A percentile compares a stretch with the other conserved stretches of the same genome.
Conservation (phyloP, 2,888 invertebrate species). For the Agapostemon virescens region DNA sequence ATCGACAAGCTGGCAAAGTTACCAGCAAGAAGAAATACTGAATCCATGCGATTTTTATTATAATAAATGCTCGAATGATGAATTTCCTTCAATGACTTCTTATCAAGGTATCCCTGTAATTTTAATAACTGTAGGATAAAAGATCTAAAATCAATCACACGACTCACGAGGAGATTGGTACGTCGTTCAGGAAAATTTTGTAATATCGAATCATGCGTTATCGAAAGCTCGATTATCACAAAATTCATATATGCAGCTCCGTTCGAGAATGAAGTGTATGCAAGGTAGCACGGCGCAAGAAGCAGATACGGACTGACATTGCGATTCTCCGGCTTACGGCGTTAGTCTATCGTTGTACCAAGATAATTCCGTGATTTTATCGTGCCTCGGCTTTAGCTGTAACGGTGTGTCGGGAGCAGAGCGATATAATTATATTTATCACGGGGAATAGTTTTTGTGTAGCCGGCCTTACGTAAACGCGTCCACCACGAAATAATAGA, state of each 20-base stretch:
- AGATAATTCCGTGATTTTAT: slow-evolving; percentile 65
- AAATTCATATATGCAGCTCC: slow-evolving; percentile 11
- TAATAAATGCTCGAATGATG: too few relatives aligned
- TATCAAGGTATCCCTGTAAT: too few relatives aligned
- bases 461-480: slow-evolving; percentile 36
- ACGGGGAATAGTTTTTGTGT: slow-evolving; percentile 29
- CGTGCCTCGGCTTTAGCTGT: slow-evolving; percentile 45
- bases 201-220: neutral
- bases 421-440: slow-evolving; percentile 61
- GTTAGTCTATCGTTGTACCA: slow-evolving; percentile 25
- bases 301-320: slow-evolving; percentile 41
- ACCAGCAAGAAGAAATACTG: too few relatives aligned
- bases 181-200: too few relatives aligned
- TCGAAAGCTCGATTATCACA: neutral
- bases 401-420: slow-evolving; percentile 55
- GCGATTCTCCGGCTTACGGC: slow-evolving; percentile 40
- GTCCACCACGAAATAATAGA: slow-evolving; percentile 34
- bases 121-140: too few relatives aligned
- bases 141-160: too few relatives aligned
- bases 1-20: neutral
- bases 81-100: too few relatives aligned
- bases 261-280: slow-evolving; percentile 42
- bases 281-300: slow-evolving; percentile 24
- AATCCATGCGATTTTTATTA: too few relatives aligned
- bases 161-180: too few relatives aligned